Conservation (phyloP, 2,888 invertebrate genomes). For the Synanthedon vespiformis region DNA sequence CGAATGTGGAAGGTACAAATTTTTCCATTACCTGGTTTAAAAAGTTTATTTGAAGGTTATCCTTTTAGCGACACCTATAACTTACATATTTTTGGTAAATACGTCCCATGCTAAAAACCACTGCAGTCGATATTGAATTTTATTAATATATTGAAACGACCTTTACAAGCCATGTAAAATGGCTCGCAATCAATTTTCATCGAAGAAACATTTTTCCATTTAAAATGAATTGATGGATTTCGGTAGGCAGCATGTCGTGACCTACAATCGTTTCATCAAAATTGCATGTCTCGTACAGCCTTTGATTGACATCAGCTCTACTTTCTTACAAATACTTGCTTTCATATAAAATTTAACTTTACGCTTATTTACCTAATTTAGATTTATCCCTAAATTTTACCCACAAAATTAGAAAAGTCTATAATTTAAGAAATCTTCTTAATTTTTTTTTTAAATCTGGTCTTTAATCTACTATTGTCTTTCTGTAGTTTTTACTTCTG, state of each 20-base stretch:
- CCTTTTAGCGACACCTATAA: too few species aligned
- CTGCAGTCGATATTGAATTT: constrained; percentile 1
- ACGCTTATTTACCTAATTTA: too few species aligned
- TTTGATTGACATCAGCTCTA: not conserved
- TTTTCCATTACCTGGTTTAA: too few species aligned
- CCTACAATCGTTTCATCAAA: constrained; percentile 5
- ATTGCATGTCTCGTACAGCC: constrained; percentile 1
- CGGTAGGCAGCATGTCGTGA: constrained; percentile 2
- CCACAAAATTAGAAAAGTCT: too few species aligned
- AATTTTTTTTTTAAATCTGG: too few species aligned
- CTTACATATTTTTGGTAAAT: too few species aligned
- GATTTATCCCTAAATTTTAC: too few species aligned
- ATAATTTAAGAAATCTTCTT: too few species aligned
- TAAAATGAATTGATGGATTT: not conserved
- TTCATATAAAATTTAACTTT: not conserved
- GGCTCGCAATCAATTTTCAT: not conserved
- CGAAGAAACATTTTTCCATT: not conserved
- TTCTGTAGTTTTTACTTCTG: too few species aligned
- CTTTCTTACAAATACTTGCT: not conserved
- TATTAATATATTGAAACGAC: not conserved
- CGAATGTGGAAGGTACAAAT: too few species aligned
- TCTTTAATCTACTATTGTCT: too few species aligned
- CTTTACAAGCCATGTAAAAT: not conserved
- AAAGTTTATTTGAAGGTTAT: too few species aligned
- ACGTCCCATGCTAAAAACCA: not conserved